A percentile compares a stretch with the other conserved stretches of the same genome.
These are phyloP conservation scores for Manis javanica DNA, from an alignment of 2,797 vertebrate species.

Conservation along the genomic window DNA sequence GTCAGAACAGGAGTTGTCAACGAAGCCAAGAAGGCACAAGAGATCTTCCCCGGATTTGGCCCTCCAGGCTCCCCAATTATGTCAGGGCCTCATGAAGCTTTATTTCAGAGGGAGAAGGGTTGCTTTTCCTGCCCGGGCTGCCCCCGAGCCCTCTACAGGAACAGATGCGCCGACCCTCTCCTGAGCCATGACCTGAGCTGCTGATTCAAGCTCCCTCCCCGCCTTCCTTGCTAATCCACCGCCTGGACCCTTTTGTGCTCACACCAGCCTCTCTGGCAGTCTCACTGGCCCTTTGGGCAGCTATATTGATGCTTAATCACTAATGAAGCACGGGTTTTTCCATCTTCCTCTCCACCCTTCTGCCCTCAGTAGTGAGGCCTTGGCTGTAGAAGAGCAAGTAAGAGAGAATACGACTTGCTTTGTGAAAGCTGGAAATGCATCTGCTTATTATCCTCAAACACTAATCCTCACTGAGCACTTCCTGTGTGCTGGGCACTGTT, in stretches of 20 bases:
- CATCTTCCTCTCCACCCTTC: background rate
- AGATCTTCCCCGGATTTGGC: background rate
- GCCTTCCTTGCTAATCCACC: background rate
- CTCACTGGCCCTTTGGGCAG: background rate
- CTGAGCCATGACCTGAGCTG: background rate
- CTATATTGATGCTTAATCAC: background rate
- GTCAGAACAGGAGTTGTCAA: background rate
- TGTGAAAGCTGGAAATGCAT: background rate
- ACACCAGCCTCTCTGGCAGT: background rate
- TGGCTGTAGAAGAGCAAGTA: background rate
- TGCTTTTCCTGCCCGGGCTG: background rate
- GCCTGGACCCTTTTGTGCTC: constrained; percentile 18
- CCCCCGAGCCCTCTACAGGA: background rate
- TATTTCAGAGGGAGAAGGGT: background rate
- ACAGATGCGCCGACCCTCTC: constrained; percentile 66
- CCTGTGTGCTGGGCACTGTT: background rate
- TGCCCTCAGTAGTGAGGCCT: background rate
- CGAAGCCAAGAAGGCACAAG: background rate
- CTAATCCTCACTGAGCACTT: background rate
- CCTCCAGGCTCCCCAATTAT: background rate
- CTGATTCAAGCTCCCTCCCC: background rate
- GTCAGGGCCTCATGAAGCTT: background rate
- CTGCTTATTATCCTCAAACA: background rate
- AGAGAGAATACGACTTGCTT: constrained; percentile 1
- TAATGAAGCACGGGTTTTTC: background rate